Percentiles rank a stretch among this genome's conserved stretches.
These are phyloP conservation scores for Rhingia campestris DNA, from an alignment of 2,888 invertebrate genomes.

Conservation along the genomic window DNA sequence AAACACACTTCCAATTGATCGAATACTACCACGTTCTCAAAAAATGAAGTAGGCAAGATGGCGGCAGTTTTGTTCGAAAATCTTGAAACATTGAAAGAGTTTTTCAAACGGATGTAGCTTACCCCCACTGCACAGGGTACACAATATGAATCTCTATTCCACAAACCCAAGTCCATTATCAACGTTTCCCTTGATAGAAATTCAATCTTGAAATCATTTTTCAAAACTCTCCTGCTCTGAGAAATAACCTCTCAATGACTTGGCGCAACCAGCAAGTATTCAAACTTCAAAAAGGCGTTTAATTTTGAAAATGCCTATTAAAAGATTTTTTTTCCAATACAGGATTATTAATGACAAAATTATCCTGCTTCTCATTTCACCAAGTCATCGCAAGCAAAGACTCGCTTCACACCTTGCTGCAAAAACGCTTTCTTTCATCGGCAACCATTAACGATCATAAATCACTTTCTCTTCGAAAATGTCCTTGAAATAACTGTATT, in stretches of 20 bases:
- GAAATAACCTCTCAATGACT: conserved; percentile 18
- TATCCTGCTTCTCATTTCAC: conserved; percentile 26
- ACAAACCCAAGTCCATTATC: background rate
- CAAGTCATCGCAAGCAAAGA: conserved; percentile 47
- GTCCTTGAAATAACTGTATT: conserved; percentile 58
- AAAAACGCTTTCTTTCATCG: conserved; percentile 49
- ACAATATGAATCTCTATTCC: too few species aligned
- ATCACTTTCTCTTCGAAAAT: conserved; percentile 48
- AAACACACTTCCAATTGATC: too few species aligned
- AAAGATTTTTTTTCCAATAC: conserved; percentile 14
- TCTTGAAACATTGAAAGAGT: too few species aligned
- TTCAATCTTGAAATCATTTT: background rate
- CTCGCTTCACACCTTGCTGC: conserved; percentile 35
- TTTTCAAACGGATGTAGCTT: too few species aligned
- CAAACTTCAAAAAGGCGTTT: conserved; percentile 11
- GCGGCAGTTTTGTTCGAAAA: too few species aligned
- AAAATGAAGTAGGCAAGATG: too few species aligned
- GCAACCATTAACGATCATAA: conserved; percentile 59
- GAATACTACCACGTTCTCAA: too few species aligned
- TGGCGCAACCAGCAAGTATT: background rate
- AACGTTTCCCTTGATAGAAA: background rate
- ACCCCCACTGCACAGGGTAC: too few species aligned
- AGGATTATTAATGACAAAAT: conserved; percentile 57
- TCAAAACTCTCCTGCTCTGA: background rate
- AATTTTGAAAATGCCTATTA: conserved; percentile 7